phyloP scores from a whole-genome alignment of 1,140 invertebrate species.

The Drosophila pectinifera region DNA sequence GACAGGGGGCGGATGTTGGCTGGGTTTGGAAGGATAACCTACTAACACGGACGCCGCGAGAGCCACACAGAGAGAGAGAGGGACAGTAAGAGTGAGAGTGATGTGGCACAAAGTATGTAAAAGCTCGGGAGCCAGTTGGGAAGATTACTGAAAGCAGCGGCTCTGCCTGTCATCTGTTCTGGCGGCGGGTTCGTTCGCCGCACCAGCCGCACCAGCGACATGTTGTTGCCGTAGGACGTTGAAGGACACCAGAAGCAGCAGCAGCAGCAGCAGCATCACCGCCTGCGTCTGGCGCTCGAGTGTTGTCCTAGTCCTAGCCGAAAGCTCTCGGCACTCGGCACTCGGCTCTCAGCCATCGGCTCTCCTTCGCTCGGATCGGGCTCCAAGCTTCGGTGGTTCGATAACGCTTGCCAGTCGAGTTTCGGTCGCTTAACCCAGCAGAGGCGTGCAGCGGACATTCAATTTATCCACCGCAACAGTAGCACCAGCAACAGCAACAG shows the following conservation, averaged over 20 bases:
- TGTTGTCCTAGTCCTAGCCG: constrained; percentile 78
- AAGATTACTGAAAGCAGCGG: constrained; percentile 67
- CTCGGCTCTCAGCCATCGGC: constrained; percentile 5
- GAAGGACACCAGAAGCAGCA: constrained; percentile 67
- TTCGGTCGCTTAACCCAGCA: constrained; percentile 77
- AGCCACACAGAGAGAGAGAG: neutral
- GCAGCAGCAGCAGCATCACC: constrained; percentile 27
- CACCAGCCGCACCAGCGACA: constrained; percentile 47
- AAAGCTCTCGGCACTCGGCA: constrained; percentile 55
- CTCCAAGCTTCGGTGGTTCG: constrained; percentile 33
- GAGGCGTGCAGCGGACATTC: constrained; percentile 69
- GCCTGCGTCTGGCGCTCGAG: constrained; percentile 52
- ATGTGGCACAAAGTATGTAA: constrained; percentile 24
- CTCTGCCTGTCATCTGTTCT: constrained; percentile 76
- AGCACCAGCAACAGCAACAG: constrained; percentile 26
- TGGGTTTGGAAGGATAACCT: constrained; percentile 46
- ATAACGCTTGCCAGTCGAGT: constrained; percentile 68
- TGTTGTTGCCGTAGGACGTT: constrained; percentile 77
- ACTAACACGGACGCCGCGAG: constrained; percentile 50
- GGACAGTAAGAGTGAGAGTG: neutral
- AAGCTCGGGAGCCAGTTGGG: constrained; percentile 58
- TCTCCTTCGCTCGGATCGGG: constrained; percentile 10
- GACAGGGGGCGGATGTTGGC: constrained; percentile 11
- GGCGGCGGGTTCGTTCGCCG: constrained; percentile 75
- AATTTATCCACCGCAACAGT: constrained; percentile 23